Conservation (phyloP, 2,888 invertebrate genomes). For the Coenonympha glycerion region DNA sequence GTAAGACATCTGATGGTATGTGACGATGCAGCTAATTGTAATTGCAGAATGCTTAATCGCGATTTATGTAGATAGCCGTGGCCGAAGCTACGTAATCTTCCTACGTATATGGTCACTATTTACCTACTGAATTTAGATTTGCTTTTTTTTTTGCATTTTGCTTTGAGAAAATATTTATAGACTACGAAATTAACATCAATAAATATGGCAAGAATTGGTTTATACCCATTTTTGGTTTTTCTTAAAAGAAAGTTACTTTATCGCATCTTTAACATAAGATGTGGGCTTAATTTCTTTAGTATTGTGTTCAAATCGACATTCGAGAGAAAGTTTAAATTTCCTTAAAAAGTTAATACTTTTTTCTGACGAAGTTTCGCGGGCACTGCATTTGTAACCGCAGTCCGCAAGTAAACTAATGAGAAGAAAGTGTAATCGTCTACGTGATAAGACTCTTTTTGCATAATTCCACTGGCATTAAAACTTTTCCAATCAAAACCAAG, state of each 20-base stretch:
- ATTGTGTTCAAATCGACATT: neutral
- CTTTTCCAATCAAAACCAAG: constrained; percentile 6
- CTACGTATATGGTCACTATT: too few species aligned
- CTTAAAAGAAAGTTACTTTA: neutral
- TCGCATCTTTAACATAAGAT: neutral
- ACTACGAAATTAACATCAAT: too few species aligned
- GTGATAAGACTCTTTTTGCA: constrained; percentile 35
- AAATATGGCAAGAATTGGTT: too few species aligned
- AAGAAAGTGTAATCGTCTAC: constrained; percentile 53
- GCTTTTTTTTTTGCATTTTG: too few species aligned
- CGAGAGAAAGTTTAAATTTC: neutral
- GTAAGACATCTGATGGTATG: too few species aligned
- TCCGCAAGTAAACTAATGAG: constrained; percentile 63
- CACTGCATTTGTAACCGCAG: constrained; percentile 49
- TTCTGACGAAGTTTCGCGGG: constrained; percentile 47
- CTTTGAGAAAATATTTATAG: too few species aligned
- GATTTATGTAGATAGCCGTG: too few species aligned
- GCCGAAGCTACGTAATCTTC: too few species aligned
- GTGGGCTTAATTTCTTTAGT: too few species aligned
- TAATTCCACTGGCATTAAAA: constrained; percentile 19
- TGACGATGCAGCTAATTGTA: too few species aligned
- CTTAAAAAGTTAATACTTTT: constrained; percentile 33
- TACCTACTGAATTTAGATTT: too few species aligned
- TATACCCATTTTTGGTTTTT: neutral
- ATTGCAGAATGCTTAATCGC: too few species aligned